Conservation (phyloP, 2,797 vertebrate genomes). For the Falco rusticolus region DNA sequence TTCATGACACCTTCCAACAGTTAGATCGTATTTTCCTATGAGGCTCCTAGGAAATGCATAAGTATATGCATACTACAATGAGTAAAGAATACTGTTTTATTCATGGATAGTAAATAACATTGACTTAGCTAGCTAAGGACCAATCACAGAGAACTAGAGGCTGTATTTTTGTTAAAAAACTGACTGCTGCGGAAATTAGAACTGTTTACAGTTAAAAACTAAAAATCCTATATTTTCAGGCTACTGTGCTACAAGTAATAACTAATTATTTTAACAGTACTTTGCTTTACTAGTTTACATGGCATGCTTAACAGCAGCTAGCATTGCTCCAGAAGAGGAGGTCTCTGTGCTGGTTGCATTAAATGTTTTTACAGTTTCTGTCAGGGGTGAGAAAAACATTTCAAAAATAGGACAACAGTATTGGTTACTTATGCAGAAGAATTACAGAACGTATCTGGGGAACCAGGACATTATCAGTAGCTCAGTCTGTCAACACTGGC, state of each 20-base stretch:
- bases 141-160: neutral
- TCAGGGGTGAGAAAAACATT: neutral
- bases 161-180: too few relatives aligned
- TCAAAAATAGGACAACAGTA: neutral
- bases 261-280: too few relatives aligned
- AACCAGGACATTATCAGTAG: neutral
- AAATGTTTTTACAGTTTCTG: neutral
- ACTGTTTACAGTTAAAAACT: neutral
- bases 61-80: neutral
- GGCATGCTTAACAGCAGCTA: too few relatives aligned
- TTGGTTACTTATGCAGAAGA: neutral
- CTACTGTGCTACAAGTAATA: too few relatives aligned
- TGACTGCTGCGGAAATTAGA: neutral
- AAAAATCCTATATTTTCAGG: too few relatives aligned
- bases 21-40: rapidly evolving
- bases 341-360: neutral
- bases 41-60: neutral
- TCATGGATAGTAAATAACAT: too few relatives aligned
- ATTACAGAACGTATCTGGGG: neutral
- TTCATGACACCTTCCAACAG: neutral
- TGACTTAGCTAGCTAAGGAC: neutral
- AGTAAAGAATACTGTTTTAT: neutral
- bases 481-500: neutral
- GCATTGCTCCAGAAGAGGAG: neutral
- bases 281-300: too few relatives aligned